These are phyloP conservation scores for Nipponacmea schrenckii DNA, from an alignment of 2,888 invertebrate species.

Conservation along the genomic window DNA sequence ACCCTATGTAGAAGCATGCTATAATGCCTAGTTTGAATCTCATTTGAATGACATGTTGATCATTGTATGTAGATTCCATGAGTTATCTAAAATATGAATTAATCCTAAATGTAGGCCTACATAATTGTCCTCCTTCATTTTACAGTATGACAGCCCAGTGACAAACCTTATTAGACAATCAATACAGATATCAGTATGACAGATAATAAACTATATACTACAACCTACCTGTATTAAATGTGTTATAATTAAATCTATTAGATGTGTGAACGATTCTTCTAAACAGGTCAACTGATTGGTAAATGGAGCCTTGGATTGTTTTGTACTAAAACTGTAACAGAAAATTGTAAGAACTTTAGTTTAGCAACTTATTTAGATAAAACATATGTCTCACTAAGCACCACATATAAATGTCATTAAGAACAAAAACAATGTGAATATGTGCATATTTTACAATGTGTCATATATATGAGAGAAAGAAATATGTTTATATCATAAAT, in stretches of 20 bases:
- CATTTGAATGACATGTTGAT: too few species aligned
- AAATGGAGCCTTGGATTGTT: slow-evolving; percentile 43
- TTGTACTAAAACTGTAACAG: not conserved
- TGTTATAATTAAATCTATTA: slow-evolving; percentile 59
- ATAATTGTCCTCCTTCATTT: too few species aligned
- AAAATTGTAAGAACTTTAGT: slow-evolving; percentile 14
- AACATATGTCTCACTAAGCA: not conserved
- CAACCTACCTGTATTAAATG: slow-evolving; percentile 70
- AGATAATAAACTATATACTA: not conserved
- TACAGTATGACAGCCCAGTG: too few species aligned
- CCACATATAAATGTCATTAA: slow-evolving; percentile 1
- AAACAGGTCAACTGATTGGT: slow-evolving; percentile 61
- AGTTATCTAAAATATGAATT: too few species aligned
- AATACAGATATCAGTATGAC: not conserved
- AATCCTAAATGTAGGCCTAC: too few species aligned
- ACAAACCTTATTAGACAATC: not conserved
- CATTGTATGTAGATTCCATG: too few species aligned
- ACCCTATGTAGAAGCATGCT: too few species aligned
- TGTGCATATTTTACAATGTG: too few species aligned
- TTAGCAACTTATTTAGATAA: not conserved
- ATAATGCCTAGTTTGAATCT: too few species aligned
- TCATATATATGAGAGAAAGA: too few species aligned
- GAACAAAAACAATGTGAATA: not conserved
- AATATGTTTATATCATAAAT: too few species aligned
- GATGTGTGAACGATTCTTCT: slow-evolving; percentile 61